Evolutionary conservation across 2,888 invertebrate genomes (phyloP).

Genomic region (Brachypterus glaber): DNA sequence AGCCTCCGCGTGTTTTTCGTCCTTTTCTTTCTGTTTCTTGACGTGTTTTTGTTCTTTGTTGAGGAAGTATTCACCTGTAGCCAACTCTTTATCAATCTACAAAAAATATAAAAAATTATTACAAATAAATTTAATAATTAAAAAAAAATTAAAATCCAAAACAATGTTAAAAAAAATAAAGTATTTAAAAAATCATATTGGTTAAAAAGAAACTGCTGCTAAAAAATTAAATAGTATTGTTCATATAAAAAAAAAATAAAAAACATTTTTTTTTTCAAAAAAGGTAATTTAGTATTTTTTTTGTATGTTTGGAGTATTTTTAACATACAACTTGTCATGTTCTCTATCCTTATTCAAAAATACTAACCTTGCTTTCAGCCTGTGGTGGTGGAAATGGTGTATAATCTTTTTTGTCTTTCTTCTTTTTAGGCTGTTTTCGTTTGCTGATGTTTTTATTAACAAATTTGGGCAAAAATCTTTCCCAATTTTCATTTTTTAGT

Average conservation of each 20-base stretch:
- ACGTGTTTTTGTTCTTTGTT: slow-evolving; percentile 70
- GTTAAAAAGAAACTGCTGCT: no score
- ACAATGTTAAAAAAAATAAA: no score
- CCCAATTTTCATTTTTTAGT: slow-evolving; percentile 91
- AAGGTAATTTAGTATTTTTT: no score
- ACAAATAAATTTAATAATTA: slow-evolving; percentile 7
- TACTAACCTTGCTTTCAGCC: slow-evolving; percentile 69
- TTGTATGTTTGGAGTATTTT: no score
- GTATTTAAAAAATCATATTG: no score
- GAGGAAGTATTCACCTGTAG: slow-evolving; percentile 95
- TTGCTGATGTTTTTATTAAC: slow-evolving; percentile 77
- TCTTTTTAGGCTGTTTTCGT: slow-evolving; percentile 79
- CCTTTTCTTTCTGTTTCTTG: slow-evolving; percentile 62
- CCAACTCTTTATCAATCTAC: slow-evolving; percentile 76
- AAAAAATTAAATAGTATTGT: no score
- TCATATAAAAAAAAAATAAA: no score
- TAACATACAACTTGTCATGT: no score
- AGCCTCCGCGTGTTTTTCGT: slow-evolving; percentile 67
- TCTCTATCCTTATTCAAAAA: no score
- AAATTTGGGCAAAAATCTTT: slow-evolving; percentile 91
- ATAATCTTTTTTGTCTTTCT: slow-evolving; percentile 84
- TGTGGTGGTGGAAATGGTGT: slow-evolving; percentile 97
- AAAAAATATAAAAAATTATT: slow-evolving; percentile 19
- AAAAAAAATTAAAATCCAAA: no score
- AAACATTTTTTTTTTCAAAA: no score